A percentile compares a stretch with the other conserved stretches of the same genome.
Evolutionary conservation across 2,888 invertebrate genomes (phyloP).

Genomic region (Ctena decussata): DNA sequence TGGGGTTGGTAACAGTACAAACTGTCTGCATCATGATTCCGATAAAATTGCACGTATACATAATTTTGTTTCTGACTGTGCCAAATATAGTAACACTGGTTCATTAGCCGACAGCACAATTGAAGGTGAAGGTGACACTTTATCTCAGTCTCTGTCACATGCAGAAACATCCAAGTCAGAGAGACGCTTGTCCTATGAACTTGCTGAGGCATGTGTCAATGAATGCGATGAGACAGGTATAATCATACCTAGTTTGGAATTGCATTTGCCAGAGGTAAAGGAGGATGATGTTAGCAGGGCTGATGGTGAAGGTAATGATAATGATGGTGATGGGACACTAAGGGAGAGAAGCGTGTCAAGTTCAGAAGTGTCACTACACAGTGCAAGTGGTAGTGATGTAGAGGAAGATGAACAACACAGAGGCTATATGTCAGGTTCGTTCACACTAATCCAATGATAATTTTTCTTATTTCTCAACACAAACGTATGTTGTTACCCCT

Average conservation of each 20-base stretch:
- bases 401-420: conserved; percentile 59
- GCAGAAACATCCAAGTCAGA: neutral
- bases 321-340: neutral
- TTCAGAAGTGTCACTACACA: conserved; percentile 62
- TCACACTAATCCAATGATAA: neutral
- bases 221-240: neutral
- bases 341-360: conserved; percentile 57
- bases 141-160: neutral
- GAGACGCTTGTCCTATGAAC: neutral
- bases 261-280: conserved; percentile 41
- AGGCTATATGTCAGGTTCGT: conserved; percentile 56
- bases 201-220: neutral
- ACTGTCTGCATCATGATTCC: neutral
- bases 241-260: conserved; percentile 45
- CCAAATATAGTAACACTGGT: conserved; percentile 58
- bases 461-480: no score
- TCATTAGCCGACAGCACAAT: conserved; percentile 37
- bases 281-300: neutral
- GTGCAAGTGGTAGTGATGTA: conserved; percentile 68
- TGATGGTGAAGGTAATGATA: neutral
- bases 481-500: no score
- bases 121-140: conserved; percentile 20
- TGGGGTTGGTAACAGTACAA: neutral
- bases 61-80: conserved; percentile 64
- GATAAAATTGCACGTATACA: conserved; percentile 6